phyloP scores from a whole-genome alignment of 2,113 vertebrate genomes.

The Crotalus tigris region DNA sequence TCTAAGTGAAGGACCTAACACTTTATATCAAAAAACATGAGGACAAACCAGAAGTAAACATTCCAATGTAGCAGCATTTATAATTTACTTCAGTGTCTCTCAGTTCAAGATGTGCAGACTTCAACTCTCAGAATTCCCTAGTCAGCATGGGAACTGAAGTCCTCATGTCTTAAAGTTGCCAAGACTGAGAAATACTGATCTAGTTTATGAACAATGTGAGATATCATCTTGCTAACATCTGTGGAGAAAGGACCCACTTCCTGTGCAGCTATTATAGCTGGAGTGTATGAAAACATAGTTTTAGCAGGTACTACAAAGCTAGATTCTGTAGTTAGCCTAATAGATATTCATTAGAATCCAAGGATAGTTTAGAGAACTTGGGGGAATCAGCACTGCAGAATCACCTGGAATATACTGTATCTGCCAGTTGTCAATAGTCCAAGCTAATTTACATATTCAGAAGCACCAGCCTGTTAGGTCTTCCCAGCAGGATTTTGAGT shows the following conservation, averaged over 20 bases:
- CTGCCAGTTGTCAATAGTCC: background rate
- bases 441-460: rapidly evolving
- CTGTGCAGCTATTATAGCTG: background rate
- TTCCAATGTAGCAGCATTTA: background rate
- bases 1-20: background rate
- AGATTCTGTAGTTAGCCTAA: background rate
- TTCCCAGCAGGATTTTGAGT: background rate
- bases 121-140: background rate
- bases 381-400: background rate
- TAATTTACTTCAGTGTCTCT: background rate
- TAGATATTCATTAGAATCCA: background rate
- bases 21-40: background rate
- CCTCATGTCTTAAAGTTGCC: background rate
- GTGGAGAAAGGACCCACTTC: background rate
- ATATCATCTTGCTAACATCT: background rate
- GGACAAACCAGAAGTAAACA: background rate
- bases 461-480: slow-evolving; percentile 7
- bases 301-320: background rate
- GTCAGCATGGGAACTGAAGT: background rate
- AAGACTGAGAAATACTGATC: background rate
- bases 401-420: background rate
- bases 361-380: background rate
- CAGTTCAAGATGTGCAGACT: background rate
- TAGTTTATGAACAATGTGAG: background rate
- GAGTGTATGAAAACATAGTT: background rate